phyloP scores from a whole-genome alignment of 53 echinoderm and acorn worm species.

The Patiria pectinifera region DNA sequence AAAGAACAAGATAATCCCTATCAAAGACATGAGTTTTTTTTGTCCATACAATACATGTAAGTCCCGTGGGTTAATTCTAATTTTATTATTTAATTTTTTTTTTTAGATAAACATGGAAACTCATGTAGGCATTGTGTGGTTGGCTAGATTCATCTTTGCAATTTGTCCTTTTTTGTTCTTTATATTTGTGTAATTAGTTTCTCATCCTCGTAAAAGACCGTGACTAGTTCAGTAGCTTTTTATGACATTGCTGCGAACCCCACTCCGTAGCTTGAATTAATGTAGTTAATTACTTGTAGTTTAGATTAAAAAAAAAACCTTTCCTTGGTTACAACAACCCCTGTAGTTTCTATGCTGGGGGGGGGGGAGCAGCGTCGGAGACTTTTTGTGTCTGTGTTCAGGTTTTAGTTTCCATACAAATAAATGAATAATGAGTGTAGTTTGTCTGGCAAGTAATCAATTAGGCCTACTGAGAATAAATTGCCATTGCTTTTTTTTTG shows the following conservation, averaged over 20 bases:
- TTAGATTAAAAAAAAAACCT: constrained; percentile 9
- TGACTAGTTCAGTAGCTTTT: neutral
- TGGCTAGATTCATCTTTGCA: neutral
- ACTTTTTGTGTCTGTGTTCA: neutral
- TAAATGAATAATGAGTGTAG: constrained; percentile 13
- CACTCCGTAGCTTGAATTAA: neutral
- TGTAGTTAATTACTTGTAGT: neutral
- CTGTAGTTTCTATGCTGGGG: neutral
- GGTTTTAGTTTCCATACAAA: constrained; percentile 32
- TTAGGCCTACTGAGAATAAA: neutral
- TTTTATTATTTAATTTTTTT: neutral
- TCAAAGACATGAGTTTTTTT: neutral
- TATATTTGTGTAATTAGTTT: constrained; percentile 1
- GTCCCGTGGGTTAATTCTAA: neutral
- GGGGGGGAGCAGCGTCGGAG: neutral
- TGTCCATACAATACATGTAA: neutral
- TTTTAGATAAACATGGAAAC: neutral
- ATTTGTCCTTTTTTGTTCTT: neutral
- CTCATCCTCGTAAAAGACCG: neutral
- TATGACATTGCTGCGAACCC: neutral
- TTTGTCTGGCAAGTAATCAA: neutral
- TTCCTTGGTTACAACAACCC: constrained; percentile 12
- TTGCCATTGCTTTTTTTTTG: neutral
- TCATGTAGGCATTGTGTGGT: neutral
- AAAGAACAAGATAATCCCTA: neutral